Evolutionary conservation across 2,113 vertebrate genomes (phyloP), one percentile per base, ranked within the genome.

Genomic region (Rutilus rutilus): DNA sequence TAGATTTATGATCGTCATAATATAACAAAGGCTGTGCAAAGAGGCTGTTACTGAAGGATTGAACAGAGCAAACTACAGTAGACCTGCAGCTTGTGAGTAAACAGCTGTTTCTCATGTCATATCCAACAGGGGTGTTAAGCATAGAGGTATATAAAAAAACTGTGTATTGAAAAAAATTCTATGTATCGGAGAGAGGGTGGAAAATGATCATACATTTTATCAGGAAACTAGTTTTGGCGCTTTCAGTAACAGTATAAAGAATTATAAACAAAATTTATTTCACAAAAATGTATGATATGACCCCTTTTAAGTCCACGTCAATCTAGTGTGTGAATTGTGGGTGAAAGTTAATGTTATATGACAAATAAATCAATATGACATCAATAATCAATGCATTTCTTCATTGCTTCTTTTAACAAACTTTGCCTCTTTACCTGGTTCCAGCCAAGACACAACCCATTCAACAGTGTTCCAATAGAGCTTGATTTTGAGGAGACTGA

Each of bases 401-500:
- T 33, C 47, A 77, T 30, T 11, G n/a, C 42, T 8, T 42, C 42
- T 77, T 2, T 9, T 42, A 42, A 42, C 8, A 42, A 67, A 47
- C 17, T 76, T 85, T 84, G 42, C 84, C 45, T 39, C 6, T 42
- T 50, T n/a, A 85, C 71, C 33, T 27, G 23, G 71, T 77, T 82
- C 6, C 33, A 89, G 89, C 79, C 62, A 62, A 87, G 88, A 9
- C 83, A 94, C 92, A 99, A 99, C 90, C 97, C 98, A 2, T 99
- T 99, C 91, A 96, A 99, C 92, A 92, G 87, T 10, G 90, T 92
- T 0, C 91, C 62, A 59, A 62, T 89, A 15, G 87, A 91, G 87
- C 89, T 85, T 79, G 95, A 96, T 78, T 59, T 91, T 83, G 92
- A 92, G 84, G 84, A 88, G 71, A 88, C 90, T 86, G 88, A 77